Percentiles rank a stretch among this genome's conserved stretches.
Conservation (phyloP, 2,113 vertebrate species). For the Dendrocopos noguchii region DNA sequence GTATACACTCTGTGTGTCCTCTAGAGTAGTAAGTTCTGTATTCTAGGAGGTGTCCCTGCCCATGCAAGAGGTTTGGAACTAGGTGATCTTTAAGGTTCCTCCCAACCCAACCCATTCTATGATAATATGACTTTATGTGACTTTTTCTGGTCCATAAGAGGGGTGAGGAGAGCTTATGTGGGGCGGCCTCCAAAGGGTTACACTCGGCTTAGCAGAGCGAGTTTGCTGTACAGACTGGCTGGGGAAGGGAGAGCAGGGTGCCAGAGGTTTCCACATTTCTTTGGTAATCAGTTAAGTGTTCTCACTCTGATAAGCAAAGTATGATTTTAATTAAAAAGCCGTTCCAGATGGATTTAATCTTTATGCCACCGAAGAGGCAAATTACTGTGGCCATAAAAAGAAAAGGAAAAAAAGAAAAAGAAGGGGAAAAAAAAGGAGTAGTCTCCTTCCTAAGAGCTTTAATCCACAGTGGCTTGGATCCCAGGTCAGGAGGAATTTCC, state of each 20-base stretch:
- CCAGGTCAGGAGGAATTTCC: not conserved
- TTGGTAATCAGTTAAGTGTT: slow-evolving; percentile 33
- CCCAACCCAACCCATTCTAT: too few relatives aligned
- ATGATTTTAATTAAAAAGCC: slow-evolving; percentile 62
- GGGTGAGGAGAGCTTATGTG: not conserved
- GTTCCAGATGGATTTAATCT: slow-evolving; percentile 52
- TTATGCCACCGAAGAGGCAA: not conserved
- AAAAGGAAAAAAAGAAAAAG: not conserved
- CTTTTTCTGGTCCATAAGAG: not conserved
- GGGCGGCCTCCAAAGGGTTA: not conserved
- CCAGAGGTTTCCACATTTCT: not conserved
- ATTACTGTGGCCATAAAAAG: not conserved
- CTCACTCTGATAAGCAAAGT: slow-evolving; percentile 37
- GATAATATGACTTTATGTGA: too few relatives aligned
- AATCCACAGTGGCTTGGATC: not conserved
- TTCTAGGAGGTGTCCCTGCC: too few relatives aligned
- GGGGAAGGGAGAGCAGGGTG: not conserved
- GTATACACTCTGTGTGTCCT: not conserved
- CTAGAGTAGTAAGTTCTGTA: too few relatives aligned
- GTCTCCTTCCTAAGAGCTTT: not conserved
- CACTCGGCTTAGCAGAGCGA: not conserved
- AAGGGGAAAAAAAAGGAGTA: not conserved
- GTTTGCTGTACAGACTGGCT: not conserved
- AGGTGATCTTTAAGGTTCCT: too few relatives aligned
- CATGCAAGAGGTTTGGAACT: too few relatives aligned